A percentile compares a stretch with the other conserved stretches of the same genome.
Conservation (phyloP, 2,113 vertebrate genomes). For the Thymallus thymallus region DNA sequence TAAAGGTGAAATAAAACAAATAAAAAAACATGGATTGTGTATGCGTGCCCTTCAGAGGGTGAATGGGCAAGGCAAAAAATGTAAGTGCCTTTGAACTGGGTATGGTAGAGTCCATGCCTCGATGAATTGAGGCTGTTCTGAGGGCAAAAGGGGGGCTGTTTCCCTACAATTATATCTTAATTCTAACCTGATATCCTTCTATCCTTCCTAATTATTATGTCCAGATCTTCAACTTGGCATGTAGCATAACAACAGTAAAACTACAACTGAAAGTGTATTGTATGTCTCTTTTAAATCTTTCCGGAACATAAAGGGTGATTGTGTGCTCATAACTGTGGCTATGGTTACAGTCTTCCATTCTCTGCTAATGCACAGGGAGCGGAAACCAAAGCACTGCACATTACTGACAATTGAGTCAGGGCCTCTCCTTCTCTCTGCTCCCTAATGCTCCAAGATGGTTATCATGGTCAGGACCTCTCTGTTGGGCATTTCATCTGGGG, state of each 20-base stretch:
- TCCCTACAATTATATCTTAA: neutral
- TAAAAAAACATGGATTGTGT: too few relatives aligned
- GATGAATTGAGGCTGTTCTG: too few relatives aligned
- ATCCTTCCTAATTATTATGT: neutral
- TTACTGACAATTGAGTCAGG: slow-evolving; percentile 24
- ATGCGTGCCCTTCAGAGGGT: too few relatives aligned
- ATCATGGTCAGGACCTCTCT: slow-evolving; percentile 15
- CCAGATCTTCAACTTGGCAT: neutral
- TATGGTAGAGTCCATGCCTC: too few relatives aligned
- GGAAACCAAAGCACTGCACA: slow-evolving; percentile 9
- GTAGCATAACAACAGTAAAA: neutral
- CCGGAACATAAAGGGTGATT: neutral
- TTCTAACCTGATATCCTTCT: neutral
- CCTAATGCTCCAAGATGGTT: slow-evolving; percentile 18
- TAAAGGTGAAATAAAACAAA: too few relatives aligned
- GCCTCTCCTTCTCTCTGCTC: neutral
- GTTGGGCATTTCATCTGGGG: slow-evolving; percentile 4
- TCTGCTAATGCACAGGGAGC: slow-evolving; percentile 14
- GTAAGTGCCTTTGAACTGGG: too few relatives aligned
- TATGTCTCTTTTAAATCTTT: neutral
- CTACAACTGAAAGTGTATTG: neutral
- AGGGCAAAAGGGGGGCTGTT: neutral
- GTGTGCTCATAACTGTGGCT: neutral
- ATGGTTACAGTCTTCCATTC: neutral
- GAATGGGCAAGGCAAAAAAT: too few relatives aligned